phyloP scores from a whole-genome alignment of 2,113 vertebrate species.

The Sarotherodon lohbergeri region DNA sequence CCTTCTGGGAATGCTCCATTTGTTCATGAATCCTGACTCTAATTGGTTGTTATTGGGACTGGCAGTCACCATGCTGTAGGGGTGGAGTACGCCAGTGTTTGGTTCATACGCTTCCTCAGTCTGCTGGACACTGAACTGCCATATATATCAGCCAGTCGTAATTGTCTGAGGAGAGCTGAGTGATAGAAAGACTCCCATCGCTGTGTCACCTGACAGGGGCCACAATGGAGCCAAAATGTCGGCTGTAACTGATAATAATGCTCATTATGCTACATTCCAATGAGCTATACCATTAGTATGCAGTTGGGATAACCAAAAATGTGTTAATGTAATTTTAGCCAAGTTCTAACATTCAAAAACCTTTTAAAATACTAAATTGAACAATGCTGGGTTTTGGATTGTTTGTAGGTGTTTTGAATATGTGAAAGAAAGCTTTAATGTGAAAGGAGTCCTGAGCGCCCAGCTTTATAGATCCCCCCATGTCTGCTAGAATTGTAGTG shows the following conservation, averaged over 20 bases:
- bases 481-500: accelerated
- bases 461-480: neutral
- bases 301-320: neutral
- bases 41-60: conserved; percentile 69
- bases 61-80: conserved; percentile 56
- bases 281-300: accelerated
- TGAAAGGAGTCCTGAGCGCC: neutral
- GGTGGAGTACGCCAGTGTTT: conserved; percentile 44
- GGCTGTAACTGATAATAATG: neutral
- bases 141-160: neutral
- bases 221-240: neutral
- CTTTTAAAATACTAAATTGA: neutral
- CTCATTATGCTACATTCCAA: neutral
- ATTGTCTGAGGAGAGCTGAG: neutral
- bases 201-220: neutral
- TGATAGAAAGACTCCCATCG: neutral
- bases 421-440: neutral
- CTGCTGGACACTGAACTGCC: neutral
- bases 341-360: neutral
- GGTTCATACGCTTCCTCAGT: conserved; percentile 2
- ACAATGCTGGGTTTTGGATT: neutral
- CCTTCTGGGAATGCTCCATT: conserved; percentile 66
- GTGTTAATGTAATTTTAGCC: neutral
- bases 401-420: neutral
- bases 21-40: conserved; percentile 66